Conservation (phyloP, 1,140 invertebrate genomes). For the Vanessa atalanta region DNA sequence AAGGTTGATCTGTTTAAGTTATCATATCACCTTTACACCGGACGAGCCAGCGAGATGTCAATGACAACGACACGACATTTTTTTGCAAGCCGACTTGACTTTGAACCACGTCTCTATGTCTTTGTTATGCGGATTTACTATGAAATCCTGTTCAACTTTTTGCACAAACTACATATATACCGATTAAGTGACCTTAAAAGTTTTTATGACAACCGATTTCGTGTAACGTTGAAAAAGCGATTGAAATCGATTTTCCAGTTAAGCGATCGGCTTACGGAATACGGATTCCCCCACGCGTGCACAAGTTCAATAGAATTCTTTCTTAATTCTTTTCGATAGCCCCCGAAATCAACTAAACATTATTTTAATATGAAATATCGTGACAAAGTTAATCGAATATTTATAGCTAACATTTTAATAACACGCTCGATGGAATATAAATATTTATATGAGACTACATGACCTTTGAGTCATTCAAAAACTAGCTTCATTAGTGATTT, state of each 20-base stretch:
- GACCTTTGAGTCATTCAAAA: conserved; percentile 32
- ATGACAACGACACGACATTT: conserved; percentile 37
- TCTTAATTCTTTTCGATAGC: conserved; percentile 27
- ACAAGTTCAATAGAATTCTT: conserved; percentile 33
- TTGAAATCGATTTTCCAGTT: conserved; percentile 63
- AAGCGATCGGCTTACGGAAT: conserved; percentile 50
- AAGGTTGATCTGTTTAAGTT: too few species aligned
- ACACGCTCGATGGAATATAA: conserved; percentile 17
- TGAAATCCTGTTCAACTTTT: conserved; percentile 69
- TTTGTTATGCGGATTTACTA: conserved; percentile 66
- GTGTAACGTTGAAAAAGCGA: conserved; percentile 51
- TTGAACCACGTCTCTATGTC: conserved; percentile 62
- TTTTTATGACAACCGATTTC: conserved; percentile 46
- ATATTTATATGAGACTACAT: conserved; percentile 18
- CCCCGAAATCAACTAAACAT: conserved; percentile 17
- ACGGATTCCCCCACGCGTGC: conserved; percentile 47
- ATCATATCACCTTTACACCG: conserved; percentile 16
- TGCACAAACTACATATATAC: conserved; percentile 43
- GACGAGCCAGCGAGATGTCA: conserved; percentile 30
- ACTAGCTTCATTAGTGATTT: background rate
- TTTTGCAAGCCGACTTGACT: conserved; percentile 50
- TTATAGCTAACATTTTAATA: conserved; percentile 23
- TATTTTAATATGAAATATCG: conserved; percentile 28
- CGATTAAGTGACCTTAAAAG: conserved; percentile 49
- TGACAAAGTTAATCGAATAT: conserved; percentile 27